Evolutionary conservation across 2,797 vertebrate genomes (phyloP), one percentile per base, ranked within the genome.

Genomic region (Gallirallus australis): DNA sequence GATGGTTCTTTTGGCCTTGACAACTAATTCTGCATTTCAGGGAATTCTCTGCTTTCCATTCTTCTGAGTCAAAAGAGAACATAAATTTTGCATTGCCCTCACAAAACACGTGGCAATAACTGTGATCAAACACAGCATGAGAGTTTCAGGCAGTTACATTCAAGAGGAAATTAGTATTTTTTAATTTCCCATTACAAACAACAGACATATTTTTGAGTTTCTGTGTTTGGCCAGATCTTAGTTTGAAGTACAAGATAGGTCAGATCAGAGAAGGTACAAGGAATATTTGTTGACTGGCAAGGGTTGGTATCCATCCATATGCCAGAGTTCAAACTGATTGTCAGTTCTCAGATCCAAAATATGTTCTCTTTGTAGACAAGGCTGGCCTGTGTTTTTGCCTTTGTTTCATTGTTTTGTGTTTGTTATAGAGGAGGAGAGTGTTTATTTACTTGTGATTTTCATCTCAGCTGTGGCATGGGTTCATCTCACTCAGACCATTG

Each of bases 401-500:
- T 53, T 40, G 11, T 77, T 94, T 87, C 40, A 15, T 68, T 60
- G 17, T 6, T 35, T 77, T 65, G 31, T 70, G 35, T 76, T 90
- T 77, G 35, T 87, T 52, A 27, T 15, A 70, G 68, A 52, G 52
- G 47, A 61, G 17, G 11, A 66, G 39, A 73, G 5, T 86, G 18
- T 81, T 94, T 85, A 48, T 82, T 82, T 89, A 65, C n/a, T 84
- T 70, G 28, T 23, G 28, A 68, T 80, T 93, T 89, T 70, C 37
- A 28, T 91, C 5, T 80, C 24, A 53, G 50, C 45, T 84, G 35
- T 80, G 2, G 23, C 11, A 53, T 28, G 12, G 8, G 8, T 59
- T 84, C 3, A 12, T 84, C 19, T 54, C 37, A 24, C 47, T 92
- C 40, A 69, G 56, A 70, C 73, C 47, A 50, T 56, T 31, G 16